These are phyloP conservation scores for Cremastinae sp. DNA, from an alignment of 2,888 invertebrate genomes.

Conservation along the genomic window DNA sequence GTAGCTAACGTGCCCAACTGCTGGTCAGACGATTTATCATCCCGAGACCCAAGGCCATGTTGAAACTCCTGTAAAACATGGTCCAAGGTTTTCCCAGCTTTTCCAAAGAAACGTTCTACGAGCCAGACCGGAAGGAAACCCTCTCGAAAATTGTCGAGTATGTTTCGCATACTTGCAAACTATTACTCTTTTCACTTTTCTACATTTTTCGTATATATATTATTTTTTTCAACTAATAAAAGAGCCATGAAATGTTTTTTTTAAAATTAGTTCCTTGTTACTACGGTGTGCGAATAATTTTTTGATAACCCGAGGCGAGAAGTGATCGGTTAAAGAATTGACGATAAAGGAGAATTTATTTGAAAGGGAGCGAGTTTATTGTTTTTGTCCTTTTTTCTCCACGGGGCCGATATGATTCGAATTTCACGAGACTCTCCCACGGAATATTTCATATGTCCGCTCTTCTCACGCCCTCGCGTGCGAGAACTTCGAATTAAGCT, in stretches of 20 bases:
- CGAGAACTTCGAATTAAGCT: slow-evolving; percentile 69
- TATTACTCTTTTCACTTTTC: too few species aligned
- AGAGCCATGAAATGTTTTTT: too few species aligned
- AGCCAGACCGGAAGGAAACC: neutral
- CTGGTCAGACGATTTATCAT: slow-evolving; percentile 76
- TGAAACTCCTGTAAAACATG: slow-evolving; percentile 62
- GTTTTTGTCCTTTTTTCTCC: slow-evolving; percentile 8
- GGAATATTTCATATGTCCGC: slow-evolving; percentile 44
- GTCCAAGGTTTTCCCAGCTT: slow-evolving; percentile 63
- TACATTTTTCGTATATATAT: too few species aligned
- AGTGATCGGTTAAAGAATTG: slow-evolving; percentile 1
- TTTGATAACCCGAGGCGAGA: neutral
- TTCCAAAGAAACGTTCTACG: slow-evolving; percentile 32
- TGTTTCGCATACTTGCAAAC: too few species aligned
- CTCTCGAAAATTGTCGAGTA: neutral
- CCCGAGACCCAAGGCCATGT: slow-evolving; percentile 57
- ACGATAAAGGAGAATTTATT: neutral
- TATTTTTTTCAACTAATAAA: too few species aligned
- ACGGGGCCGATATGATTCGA: slow-evolving; percentile 24
- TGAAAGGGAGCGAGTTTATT: neutral
- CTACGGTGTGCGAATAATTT: too few species aligned
- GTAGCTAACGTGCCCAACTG: slow-evolving; percentile 78
- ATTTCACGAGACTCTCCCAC: slow-evolving; percentile 43
- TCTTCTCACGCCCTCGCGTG: slow-evolving; percentile 40
- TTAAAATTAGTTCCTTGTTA: too few species aligned